Base-by-base conservation (phyloP, 2,797 vertebrate species). In the Lutjanus argentimaculatus region DNA sequence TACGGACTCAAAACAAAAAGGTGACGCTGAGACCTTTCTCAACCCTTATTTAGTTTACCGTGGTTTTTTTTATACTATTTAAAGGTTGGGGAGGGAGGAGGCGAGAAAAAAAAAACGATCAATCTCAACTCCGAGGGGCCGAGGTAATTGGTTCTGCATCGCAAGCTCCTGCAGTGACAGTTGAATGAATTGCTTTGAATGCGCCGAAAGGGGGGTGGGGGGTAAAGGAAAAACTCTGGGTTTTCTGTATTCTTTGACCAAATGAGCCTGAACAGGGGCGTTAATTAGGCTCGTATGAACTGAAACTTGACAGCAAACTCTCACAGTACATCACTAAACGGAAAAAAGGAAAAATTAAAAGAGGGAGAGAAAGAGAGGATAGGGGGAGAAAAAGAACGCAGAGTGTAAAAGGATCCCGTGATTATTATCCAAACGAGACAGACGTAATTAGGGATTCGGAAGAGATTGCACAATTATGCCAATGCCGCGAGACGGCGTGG, bases 61-160 rank as follows among this genome's bases (percentile, higher is more conserved):
- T 92, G 92, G 11, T 36, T 79, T 94, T 94, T 88, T 90, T 74
- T 79, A 84, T 80, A 85, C 92, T 92, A 64, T 75, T 91, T 95
- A 95, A 95, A 93, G 90, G 90, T 86, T 92, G 85, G 90, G 91
- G 87, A 88, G 86, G 89, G 88, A 87, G 87, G 88, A 84, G 79
- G 77, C 64, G 22, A 90, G 75, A 74, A 55, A 64, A 77, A 89
- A 93, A 93, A 93, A 83, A 86, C 83, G 82, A 96, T 96, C 94
- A 95, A 96, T 96, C 95, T 95, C 85, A 88, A 93, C 93, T 94
- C 92, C 85, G 92, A 94, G 94, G 92, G 93, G 91, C 93, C 85
- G 93, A 95, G 92, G 94, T 96, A 96, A 96, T 96, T 96, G 96
- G 96, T 96, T 96, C 94, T 96, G 96, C 96, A 96, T 96, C 94